Base-by-base conservation (phyloP, 2,888 invertebrate genomes). In the Acrocyrtus sp. region DNA sequence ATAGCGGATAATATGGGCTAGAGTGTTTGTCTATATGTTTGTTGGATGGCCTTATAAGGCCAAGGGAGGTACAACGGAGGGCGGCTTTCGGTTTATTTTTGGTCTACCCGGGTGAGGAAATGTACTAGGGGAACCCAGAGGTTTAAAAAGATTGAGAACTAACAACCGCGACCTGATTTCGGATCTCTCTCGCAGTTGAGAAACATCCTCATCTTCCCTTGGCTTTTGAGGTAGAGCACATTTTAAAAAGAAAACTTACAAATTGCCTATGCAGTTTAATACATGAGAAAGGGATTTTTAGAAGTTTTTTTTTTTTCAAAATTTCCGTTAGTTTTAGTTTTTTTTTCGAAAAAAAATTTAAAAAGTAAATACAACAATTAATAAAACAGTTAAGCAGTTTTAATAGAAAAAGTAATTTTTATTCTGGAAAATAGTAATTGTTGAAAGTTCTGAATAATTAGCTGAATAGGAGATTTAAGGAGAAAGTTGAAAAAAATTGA, bases 31-130 rank as follows among this genome's bases (percentile, higher is more conserved):
- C 67, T 75, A 77, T 75, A 76, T 77, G 72, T 74, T 76, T 79
- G 65, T 76, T 76, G 73, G 75, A 80, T 77, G 80, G 70, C 80
- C 80, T 76, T 80, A 78, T 78, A 80, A 77, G 80, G 80, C 78
- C 77, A 79, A 78, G 77, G 80, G 80, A 78, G 80, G 77, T 73
- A 74, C 69, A 74, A 72, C 61, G 80, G 77, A 77, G 77, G 79
- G 77, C 77, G 79, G 77, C 74, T 67, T 74, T 75, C 74, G 75
- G 75, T 79, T 78, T 78, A 77, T 78, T 80, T 79, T 80, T 78
- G 78, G 80, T 74, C 75, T 77, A 75, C 78, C 80, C 78, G 80
- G 80, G 77, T 76, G 75, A 73, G 74, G 68, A 77, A 79, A 74
- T 72, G 67, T 63, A 76, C 70, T 77, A 74, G 78, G 77, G 77